These are phyloP conservation scores for Morpho achilles DNA, from an alignment of 2,888 invertebrate genomes.

Conservation along the genomic window DNA sequence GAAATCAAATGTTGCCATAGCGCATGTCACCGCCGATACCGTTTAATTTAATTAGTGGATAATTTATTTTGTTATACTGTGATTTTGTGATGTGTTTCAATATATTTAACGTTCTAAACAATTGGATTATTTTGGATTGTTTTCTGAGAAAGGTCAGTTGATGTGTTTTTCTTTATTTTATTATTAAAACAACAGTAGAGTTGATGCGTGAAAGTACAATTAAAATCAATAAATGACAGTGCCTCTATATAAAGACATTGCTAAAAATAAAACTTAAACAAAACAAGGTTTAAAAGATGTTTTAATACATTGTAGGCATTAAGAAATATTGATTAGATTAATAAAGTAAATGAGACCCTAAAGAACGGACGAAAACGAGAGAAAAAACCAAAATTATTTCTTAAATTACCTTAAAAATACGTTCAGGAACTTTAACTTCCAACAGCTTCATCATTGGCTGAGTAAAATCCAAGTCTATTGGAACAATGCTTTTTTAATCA, in stretches of 20 bases:
- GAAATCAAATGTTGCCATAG: constrained; percentile 53
- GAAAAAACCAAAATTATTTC: too few species aligned
- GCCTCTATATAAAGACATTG: background rate
- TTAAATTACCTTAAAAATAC: too few species aligned
- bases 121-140: constrained; percentile 38
- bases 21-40: constrained; percentile 54
- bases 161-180: constrained; percentile 2
- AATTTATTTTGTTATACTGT: constrained; percentile 55
- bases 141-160: constrained; percentile 30
- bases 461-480: too few species aligned
- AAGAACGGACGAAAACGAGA: too few species aligned
- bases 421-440: too few species aligned
- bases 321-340: constrained; percentile 7
- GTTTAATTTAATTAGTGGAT: constrained; percentile 70
- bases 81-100: constrained; percentile 60
- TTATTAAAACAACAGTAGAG: background rate
- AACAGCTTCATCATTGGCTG: too few species aligned
- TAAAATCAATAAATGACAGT: constrained; percentile 23
- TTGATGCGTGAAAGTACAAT: background rate
- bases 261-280: constrained; percentile 1
- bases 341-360: too few species aligned
- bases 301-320: background rate
- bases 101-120: constrained; percentile 37
- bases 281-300: background rate
- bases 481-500: too few species aligned